Percentiles rank a stretch among this genome's conserved stretches.
These are phyloP conservation scores for Monarcha castaneiventris DNA, from an alignment of 2,113 vertebrate genomes.

Conservation along the genomic window DNA sequence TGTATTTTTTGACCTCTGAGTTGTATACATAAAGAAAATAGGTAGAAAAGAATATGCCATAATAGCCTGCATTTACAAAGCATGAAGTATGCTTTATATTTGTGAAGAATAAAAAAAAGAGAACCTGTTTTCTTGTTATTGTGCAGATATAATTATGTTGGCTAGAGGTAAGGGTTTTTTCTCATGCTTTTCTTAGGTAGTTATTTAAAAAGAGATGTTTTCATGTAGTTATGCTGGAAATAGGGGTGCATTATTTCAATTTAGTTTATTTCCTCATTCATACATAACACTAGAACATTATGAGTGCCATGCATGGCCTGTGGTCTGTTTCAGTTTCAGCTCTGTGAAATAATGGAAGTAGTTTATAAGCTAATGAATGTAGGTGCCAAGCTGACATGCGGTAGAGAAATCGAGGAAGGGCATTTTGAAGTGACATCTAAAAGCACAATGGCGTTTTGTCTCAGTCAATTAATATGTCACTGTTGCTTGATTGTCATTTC, in stretches of 20 bases:
- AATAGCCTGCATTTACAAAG: neutral
- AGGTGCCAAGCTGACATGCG: neutral
- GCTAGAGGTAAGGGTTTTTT: neutral
- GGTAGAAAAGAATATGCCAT: neutral
- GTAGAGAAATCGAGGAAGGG: neutral
- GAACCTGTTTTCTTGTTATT: neutral
- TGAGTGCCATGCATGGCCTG: neutral
- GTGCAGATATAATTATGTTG: neutral
- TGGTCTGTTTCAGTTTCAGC: neutral
- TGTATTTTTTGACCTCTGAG: neutral
- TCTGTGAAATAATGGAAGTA: neutral
- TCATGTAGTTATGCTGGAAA: neutral
- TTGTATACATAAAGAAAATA: neutral
- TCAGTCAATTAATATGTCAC: neutral
- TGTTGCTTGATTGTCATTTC: neutral
- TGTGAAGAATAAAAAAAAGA: neutral
- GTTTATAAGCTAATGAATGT: neutral
- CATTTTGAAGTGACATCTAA: neutral
- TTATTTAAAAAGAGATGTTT: neutral
- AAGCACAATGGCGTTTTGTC: neutral
- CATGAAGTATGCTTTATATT: neutral
- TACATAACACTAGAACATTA: neutral
- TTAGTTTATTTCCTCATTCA: conserved; percentile 6
- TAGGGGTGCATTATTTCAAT: neutral
- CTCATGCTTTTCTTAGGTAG: neutral